These are phyloP conservation scores for Pachyuromys duprasi DNA, from an alignment of 2,797 vertebrate species.

Conservation along the genomic window DNA sequence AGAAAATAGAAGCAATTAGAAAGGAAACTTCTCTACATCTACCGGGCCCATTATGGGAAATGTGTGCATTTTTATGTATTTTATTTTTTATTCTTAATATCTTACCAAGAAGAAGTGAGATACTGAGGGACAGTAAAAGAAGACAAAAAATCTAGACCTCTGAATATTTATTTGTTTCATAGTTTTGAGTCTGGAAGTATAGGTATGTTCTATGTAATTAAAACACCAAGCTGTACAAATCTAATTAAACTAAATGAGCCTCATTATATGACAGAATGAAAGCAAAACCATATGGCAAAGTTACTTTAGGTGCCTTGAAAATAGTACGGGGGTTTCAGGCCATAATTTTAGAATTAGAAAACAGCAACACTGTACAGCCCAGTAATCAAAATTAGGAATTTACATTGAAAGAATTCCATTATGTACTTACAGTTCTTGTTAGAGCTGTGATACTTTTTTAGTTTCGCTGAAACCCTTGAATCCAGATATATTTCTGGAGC, in stretches of 20 bases:
- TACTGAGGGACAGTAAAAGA: not conserved
- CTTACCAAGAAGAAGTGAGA: not conserved
- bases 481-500: not conserved
- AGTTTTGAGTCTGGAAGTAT: conserved; percentile 48
- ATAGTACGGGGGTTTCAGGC: not conserved
- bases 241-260: conserved; percentile 63
- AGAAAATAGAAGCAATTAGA: conserved; percentile 54
- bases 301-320: conserved; percentile 61
- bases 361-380: not conserved
- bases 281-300: conserved; percentile 40
- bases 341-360: conserved; percentile 40
- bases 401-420: conserved; percentile 22
- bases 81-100: not conserved
- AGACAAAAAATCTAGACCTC: conserved; percentile 57
- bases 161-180: conserved; percentile 22
- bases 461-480: conserved; percentile 38
- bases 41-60: not conserved
- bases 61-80: not conserved
- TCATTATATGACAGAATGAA: conserved; percentile 46
- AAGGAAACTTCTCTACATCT: conserved; percentile 32
- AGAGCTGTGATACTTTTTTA: not conserved
- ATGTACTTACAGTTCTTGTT: conserved; percentile 15
- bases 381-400: conserved; percentile 46
- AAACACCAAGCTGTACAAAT: conserved; percentile 68
- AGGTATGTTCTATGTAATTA: conserved; percentile 35